Base-by-base conservation (phyloP, 2,888 invertebrate genomes). In the Ischnura elegans region DNA sequence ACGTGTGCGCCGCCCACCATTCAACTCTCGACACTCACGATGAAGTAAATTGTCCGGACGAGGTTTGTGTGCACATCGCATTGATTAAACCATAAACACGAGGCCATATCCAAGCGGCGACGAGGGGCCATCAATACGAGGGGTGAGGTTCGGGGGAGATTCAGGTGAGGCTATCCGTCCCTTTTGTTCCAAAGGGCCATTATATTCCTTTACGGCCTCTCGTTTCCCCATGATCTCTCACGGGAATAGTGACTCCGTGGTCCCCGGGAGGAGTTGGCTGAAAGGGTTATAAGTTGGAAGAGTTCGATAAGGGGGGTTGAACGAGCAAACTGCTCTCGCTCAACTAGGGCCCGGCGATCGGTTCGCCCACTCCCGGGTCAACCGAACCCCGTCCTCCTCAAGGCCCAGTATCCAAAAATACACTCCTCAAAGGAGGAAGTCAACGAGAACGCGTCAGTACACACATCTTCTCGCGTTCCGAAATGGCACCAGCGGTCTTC, bases 21-120 rank as follows among this genome's bases (percentile, higher is more conserved):
- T 25, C 61, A 61, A 5, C 61, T 5, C 19, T 29, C n/a, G 4
- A n/a, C 29, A 5, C 29, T 21, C n/a, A 10, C 36, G 76, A 10
- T 76, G 76, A 10, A 76, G 29, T 76, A 76, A 76, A 76, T 36
- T 76, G 76, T 76, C 36, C 29, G 10, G 76, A 16, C 36, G 76
- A n/a, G 76, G 76, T 76, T 76, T 76, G 51, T 51, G 51, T 51
- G 76, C 36, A 76, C 76, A 76, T 36, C 36, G 36, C 76, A 76
- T 76, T 76, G 76, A 76, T 76, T 76, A 76, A 76, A 76, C 76
- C 76, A 76, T 76, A 76, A 76, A 76, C 76, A 76, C 29, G 6
- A 25, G 5, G 6, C n/a, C 19, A 8, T n/a, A 36, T 25, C 76
- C 36, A 36, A 19, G 25, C 13, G 76, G 76, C 36, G 76, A 10